Conservation (phyloP, 2,113 vertebrate species). For the Spermophilus dauricus region DNA sequence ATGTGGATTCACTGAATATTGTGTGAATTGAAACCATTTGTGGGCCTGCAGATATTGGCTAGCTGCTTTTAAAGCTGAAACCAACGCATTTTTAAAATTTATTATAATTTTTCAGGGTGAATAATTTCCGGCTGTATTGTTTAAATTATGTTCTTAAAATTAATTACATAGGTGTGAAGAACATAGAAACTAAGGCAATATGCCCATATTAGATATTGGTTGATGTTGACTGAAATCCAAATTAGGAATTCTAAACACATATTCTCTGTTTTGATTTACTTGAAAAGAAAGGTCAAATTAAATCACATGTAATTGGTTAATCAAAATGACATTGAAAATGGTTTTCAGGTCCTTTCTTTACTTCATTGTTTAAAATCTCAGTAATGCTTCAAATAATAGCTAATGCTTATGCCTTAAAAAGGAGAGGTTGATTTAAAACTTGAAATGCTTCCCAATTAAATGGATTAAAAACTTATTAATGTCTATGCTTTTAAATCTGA, state of each 20-base stretch:
- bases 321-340: constrained; percentile 28
- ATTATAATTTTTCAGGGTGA: not conserved
- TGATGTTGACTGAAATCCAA: constrained; percentile 18
- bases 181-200: not conserved
- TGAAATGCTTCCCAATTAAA: constrained; percentile 49
- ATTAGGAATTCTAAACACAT: not conserved
- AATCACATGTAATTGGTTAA: constrained; percentile 23
- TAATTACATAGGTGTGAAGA: not conserved
- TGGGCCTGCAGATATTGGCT: not conserved
- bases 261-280: constrained; percentile 54
- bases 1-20: not conserved
- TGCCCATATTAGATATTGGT: not conserved
- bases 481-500: constrained; percentile 27
- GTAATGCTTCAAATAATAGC: constrained; percentile 12
- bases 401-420: constrained; percentile 35
- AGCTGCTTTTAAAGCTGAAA: not conserved
- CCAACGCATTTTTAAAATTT: not conserved
- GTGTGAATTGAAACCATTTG: not conserved
- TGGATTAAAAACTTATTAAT: constrained; percentile 58
- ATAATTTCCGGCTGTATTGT: not conserved
- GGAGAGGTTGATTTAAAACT: constrained; percentile 12
- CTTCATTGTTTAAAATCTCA: constrained; percentile 57
- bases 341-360: constrained; percentile 11
- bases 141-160: constrained; percentile 6
- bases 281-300: constrained; percentile 54